phyloP scores from a whole-genome alignment of 1,140 invertebrate genomes.

The Plectrocnemia conspersa region DNA sequence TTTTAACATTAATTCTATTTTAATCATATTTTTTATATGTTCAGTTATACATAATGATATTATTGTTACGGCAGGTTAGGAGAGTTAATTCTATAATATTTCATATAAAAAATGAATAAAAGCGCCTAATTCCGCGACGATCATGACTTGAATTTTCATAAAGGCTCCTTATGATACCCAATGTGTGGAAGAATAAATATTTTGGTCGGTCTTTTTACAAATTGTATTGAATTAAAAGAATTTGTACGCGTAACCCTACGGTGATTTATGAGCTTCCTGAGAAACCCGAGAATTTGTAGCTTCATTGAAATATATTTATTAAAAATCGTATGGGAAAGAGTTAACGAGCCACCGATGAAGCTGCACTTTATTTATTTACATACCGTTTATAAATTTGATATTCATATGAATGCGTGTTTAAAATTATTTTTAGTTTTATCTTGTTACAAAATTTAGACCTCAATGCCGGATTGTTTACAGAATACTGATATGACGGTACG shows the following conservation, averaged over 20 bases:
- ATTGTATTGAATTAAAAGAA: background rate
- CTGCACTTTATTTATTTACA: no score
- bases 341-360: no score
- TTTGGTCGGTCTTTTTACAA: background rate
- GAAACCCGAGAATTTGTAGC: no score
- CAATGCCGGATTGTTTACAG: background rate
- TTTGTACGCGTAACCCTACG: no score
- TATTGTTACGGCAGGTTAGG: conserved; percentile 22
- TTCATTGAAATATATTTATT: no score
- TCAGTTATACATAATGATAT: conserved; percentile 7
- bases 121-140: background rate
- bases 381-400: no score
- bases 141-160: conserved; percentile 15
- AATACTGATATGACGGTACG: background rate
- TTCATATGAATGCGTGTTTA: no score
- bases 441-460: background rate
- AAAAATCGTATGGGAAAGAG: no score
- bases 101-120: conserved; percentile 4
- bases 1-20: conserved; percentile 6
- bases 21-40: conserved; percentile 16
- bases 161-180: conserved; percentile 20
- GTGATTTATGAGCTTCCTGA: conserved; percentile 10
- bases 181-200: background rate
- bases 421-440: no score
- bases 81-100: conserved; percentile 4